phyloP scores from a whole-genome alignment of 2,888 invertebrate species.

The Galeopsomyia nigrocyanea region DNA sequence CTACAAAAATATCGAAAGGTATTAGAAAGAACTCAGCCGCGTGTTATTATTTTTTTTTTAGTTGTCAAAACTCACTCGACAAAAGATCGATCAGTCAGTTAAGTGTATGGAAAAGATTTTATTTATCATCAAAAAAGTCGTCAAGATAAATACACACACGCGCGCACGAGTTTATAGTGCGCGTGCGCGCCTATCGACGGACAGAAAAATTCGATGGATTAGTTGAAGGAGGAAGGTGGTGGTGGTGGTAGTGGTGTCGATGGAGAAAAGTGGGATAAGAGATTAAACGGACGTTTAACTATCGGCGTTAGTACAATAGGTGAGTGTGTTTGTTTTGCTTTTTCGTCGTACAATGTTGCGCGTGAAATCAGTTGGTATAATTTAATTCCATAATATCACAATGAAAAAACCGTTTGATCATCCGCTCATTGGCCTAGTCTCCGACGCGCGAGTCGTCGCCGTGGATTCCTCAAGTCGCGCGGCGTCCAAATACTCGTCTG shows the following conservation, averaged over 20 bases:
- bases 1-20: slow-evolving; percentile 25
- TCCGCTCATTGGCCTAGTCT: slow-evolving; percentile 37
- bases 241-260: no score
- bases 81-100: slow-evolving; percentile 37
- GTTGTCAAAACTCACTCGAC: neutral
- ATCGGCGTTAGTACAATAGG: slow-evolving; percentile 57
- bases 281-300: slow-evolving; percentile 62
- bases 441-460: slow-evolving; percentile 4
- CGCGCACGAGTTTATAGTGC: slow-evolving; percentile 60
- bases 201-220: neutral
- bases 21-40: neutral
- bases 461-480: slow-evolving; percentile 21
- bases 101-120: slow-evolving; percentile 64
- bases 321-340: slow-evolving; percentile 50
- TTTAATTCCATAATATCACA: slow-evolving; percentile 67
- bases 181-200: slow-evolving; percentile 59
- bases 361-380: slow-evolving; percentile 64
- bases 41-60: neutral
- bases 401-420: slow-evolving; percentile 58
- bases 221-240: no score
- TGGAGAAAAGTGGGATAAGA: neutral
- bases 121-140: slow-evolving; percentile 64
- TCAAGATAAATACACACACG: slow-evolving; percentile 55
- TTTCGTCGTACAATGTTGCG: slow-evolving; percentile 56
- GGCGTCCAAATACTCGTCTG: slow-evolving; percentile 28